phyloP scores from a whole-genome alignment of 2,888 invertebrate genomes.

The Microctonus aethiopoides region DNA sequence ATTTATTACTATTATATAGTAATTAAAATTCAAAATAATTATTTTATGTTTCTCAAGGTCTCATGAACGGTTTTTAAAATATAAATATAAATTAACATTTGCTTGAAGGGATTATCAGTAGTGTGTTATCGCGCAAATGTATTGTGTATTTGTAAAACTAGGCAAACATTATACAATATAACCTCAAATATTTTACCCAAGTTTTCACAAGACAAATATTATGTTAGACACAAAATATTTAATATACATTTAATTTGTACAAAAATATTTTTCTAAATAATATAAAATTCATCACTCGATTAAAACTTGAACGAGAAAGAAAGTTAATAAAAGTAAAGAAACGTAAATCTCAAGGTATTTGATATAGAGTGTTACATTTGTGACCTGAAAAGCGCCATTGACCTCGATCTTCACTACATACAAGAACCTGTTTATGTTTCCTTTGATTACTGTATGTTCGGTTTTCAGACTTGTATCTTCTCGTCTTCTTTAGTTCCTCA shows the following conservation, averaged over 20 bases:
- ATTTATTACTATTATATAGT: no score
- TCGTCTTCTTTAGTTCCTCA: constrained; percentile 18
- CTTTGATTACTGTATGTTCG: constrained; percentile 38
- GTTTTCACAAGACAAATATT: no score
- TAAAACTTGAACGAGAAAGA: constrained; percentile 11
- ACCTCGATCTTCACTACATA: constrained; percentile 56
- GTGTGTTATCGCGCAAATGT: constrained; percentile 14
- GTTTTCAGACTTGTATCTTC: constrained; percentile 39
- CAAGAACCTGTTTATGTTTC: constrained; percentile 55
- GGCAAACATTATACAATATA: background rate
- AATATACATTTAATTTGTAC: no score
- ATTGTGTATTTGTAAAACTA: background rate
- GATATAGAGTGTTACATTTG: constrained; percentile 32
- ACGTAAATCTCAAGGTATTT: background rate
- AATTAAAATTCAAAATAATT: no score
- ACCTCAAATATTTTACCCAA: background rate
- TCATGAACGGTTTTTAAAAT: no score
- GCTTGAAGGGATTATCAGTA: background rate
- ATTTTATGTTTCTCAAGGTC: no score
- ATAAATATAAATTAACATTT: background rate
- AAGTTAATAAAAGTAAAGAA: constrained; percentile 3
- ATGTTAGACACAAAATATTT: no score
- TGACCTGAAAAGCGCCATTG: constrained; percentile 62
- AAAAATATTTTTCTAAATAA: background rate
- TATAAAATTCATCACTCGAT: background rate